Percentiles rank a stretch among this genome's conserved stretches.
Conservation (phyloP, 2,113 vertebrate species). For the Corvus cornix region DNA sequence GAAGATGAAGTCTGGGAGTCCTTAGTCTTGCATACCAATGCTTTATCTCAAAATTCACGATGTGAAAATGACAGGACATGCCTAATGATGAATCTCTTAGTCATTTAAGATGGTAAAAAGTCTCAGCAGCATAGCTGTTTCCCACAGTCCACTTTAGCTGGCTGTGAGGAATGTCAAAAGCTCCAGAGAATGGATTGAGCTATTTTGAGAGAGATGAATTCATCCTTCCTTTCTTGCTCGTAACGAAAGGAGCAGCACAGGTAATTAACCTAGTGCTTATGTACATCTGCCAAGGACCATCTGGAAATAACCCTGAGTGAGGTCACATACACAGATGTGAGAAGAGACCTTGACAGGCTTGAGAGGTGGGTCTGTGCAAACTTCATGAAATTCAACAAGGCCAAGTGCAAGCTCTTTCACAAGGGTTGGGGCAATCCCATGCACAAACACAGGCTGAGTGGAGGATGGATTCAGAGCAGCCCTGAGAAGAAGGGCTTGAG, state of each 20-base stretch:
- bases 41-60: neutral
- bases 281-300: neutral
- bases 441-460: neutral
- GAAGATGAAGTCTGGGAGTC: neutral
- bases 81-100: neutral
- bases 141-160: neutral
- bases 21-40: neutral
- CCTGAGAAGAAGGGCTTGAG: neutral
- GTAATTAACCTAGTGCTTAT: neutral
- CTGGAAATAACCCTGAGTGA: neutral
- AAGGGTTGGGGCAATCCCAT: neutral
- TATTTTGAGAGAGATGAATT: neutral
- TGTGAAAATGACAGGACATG: neutral
- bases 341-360: neutral
- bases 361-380: neutral
- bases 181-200: neutral
- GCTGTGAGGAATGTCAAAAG: neutral
- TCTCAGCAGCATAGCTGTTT: neutral
- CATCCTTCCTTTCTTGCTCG: neutral
- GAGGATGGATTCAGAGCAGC: neutral
- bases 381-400: neutral
- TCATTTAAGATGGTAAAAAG: neutral
- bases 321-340: neutral
- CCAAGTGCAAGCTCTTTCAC: too few relatives aligned
- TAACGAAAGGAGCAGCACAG: neutral